Evolutionary conservation across 2,888 invertebrate genomes (phyloP).

Genomic region (Ophonus ardosiacus): DNA sequence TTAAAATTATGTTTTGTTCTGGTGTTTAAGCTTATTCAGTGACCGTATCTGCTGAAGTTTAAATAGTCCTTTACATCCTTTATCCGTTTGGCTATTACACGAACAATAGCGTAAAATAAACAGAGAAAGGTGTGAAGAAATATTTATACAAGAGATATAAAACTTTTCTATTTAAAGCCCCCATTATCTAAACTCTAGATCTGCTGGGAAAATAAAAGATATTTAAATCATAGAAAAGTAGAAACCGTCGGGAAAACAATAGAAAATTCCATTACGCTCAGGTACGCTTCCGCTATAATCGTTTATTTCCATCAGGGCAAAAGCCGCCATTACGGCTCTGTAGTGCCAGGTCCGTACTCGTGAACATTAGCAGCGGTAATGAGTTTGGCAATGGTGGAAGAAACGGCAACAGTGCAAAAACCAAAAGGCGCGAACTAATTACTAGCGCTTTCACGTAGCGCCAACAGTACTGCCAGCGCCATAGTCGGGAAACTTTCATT

Average conservation of each 20-base stretch:
- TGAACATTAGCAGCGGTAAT: constrained; percentile 12
- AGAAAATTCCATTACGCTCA: constrained; percentile 44
- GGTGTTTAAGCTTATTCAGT: background rate
- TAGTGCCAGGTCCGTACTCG: background rate
- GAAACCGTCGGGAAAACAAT: constrained; percentile 28
- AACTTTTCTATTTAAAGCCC: background rate
- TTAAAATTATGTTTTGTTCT: too few species aligned
- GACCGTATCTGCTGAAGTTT: background rate
- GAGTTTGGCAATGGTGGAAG: constrained; percentile 7
- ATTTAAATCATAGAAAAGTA: constrained; percentile 42
- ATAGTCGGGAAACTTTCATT: constrained; percentile 12
- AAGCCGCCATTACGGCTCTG: constrained; percentile 29
- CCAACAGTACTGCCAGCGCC: background rate
- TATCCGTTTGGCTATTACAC: background rate
- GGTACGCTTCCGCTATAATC: constrained; percentile 23
- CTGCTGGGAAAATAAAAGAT: constrained; percentile 23
- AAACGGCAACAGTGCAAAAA: constrained; percentile 12
- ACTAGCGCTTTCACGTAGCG: background rate
- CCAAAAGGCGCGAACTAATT: constrained; percentile 17
- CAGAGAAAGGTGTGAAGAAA: background rate
- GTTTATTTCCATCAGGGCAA: constrained; percentile 43
- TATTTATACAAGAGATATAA: background rate
- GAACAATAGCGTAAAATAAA: background rate
- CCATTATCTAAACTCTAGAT: constrained; percentile 20
- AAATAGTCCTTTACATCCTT: background rate